Evolutionary conservation across 2,113 vertebrate genomes (phyloP).

Genomic region (Tetrao urogallus): DNA sequence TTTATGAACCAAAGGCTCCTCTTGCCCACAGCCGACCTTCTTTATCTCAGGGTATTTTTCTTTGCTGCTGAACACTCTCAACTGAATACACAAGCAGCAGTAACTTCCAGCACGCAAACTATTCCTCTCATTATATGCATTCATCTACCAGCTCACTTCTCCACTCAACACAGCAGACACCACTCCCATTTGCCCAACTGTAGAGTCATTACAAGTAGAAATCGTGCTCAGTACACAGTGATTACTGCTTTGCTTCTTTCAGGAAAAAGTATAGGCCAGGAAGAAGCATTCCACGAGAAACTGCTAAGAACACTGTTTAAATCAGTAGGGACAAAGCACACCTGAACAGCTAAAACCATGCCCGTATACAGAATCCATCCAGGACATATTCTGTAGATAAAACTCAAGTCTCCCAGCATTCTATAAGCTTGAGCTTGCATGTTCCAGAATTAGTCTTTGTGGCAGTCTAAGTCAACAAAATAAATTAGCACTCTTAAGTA

Average conservation of each 20-base stretch:
- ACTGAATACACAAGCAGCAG: not conserved
- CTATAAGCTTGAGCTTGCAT: not conserved
- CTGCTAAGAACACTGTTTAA: not conserved
- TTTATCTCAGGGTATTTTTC: not conserved
- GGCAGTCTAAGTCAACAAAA: not conserved
- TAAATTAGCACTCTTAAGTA: not conserved
- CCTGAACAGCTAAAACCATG: not conserved
- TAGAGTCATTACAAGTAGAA: not conserved
- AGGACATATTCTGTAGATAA: not conserved
- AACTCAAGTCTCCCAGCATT: not conserved
- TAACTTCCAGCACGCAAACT: not conserved
- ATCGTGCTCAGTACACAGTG: not conserved
- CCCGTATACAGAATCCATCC: not conserved
- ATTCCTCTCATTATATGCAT: not conserved
- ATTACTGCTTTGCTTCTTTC: not conserved
- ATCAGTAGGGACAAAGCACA: not conserved
- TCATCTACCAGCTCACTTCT: not conserved
- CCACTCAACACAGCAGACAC: not conserved
- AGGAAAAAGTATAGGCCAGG: not conserved
- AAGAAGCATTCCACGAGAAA: not conserved
- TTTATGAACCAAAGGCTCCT: not conserved
- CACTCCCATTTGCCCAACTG: not conserved
- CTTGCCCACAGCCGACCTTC: not conserved
- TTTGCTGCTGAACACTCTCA: not conserved
- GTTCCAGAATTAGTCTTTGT: not conserved